Evolutionary conservation across 2,888 invertebrate species (phyloP).

Genomic region (Bimastos eiseni): DNA sequence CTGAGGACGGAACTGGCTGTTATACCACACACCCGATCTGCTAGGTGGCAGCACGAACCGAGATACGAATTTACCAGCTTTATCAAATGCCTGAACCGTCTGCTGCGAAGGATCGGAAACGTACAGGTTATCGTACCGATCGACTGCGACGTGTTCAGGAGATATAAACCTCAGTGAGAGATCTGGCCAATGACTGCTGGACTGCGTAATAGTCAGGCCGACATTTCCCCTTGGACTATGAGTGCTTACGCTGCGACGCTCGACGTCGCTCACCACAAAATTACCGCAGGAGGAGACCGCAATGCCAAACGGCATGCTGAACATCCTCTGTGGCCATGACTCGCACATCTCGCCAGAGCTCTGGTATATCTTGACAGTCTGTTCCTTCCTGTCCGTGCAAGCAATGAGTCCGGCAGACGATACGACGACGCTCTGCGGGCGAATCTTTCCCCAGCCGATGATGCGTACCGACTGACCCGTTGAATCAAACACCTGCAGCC

Average conservation of each 20-base stretch:
- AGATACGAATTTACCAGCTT: slow-evolving; percentile 36
- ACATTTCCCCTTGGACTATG: slow-evolving; percentile 35
- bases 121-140: slow-evolving; percentile 40
- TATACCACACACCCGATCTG: slow-evolving; percentile 28
- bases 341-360: slow-evolving; percentile 34
- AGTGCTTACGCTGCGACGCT: slow-evolving; percentile 39
- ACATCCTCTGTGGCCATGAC: slow-evolving; percentile 39
- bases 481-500: slow-evolving; percentile 42
- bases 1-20: slow-evolving; percentile 36
- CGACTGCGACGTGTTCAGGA: slow-evolving; percentile 42
- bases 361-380: slow-evolving; percentile 41
- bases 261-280: slow-evolving; percentile 42
- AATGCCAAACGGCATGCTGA: slow-evolving; percentile 41
- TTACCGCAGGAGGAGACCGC: slow-evolving; percentile 39
- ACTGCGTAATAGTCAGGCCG: slow-evolving; percentile 36
- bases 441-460: slow-evolving; percentile 45
- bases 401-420: slow-evolving; percentile 37
- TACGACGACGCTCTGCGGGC: slow-evolving; percentile 40
- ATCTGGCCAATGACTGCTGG: slow-evolving; percentile 40
- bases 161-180: slow-evolving; percentile 42
- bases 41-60: slow-evolving; percentile 32
- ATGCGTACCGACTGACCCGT: slow-evolving; percentile 40
- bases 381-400: slow-evolving; percentile 43
- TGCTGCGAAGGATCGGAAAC: slow-evolving; percentile 42
- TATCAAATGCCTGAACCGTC: slow-evolving; percentile 42